A percentile compares a stretch with the other conserved stretches of the same genome.
These are phyloP conservation scores for Parazoanthus swiftii DNA, from an alignment of 92 coral and sea anemone species.

Conservation along the genomic window DNA sequence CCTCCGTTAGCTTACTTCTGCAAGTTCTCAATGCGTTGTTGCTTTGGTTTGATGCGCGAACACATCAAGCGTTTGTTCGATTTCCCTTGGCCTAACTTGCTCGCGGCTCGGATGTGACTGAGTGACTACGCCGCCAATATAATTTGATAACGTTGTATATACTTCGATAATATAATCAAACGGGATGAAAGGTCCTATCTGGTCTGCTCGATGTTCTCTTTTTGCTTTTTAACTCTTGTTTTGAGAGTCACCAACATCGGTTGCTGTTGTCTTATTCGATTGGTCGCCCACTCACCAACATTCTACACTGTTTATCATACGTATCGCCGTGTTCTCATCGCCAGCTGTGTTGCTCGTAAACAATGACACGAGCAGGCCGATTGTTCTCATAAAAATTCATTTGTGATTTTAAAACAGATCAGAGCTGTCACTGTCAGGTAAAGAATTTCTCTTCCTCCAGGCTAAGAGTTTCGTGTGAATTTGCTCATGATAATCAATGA, in stretches of 20 bases:
- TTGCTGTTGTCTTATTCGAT: background rate
- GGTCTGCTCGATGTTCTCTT: background rate
- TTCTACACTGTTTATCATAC: background rate
- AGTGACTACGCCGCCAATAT: too few species aligned
- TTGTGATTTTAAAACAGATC: conserved; percentile 12
- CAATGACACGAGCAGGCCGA: background rate
- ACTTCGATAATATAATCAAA: too few species aligned
- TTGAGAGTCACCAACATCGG: background rate
- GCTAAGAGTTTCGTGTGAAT: background rate
- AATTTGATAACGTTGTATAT: background rate
- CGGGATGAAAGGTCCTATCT: background rate
- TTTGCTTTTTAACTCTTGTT: background rate
- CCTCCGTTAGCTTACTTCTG: background rate
- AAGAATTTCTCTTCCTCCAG: background rate
- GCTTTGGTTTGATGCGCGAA: background rate
- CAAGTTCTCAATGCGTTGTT: background rate
- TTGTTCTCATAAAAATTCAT: conserved; percentile 37
- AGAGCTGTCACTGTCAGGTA: conserved; percentile 1
- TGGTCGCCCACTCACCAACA: background rate
- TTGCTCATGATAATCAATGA: background rate
- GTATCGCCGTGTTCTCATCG: background rate
- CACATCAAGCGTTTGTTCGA: background rate
- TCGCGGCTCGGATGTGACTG: background rate
- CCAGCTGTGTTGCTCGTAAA: conserved; percentile 14
- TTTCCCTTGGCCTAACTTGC: background rate